Conservation (phyloP, 2,797 vertebrate genomes). For the Siniperca obscura region DNA sequence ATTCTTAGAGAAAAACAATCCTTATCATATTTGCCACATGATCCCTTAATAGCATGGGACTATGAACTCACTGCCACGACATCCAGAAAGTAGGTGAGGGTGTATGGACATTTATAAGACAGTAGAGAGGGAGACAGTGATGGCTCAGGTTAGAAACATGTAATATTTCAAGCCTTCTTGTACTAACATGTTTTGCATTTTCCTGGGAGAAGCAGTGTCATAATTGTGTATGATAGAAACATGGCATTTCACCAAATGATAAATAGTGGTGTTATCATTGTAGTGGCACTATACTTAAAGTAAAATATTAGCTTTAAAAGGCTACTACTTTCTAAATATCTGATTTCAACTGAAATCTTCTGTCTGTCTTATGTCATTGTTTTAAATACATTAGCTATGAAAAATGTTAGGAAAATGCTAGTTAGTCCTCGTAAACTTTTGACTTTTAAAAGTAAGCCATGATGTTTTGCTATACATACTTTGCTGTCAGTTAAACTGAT, state of each 20-base stretch:
- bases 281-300: not conserved
- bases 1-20: conserved; percentile 5
- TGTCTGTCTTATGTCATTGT: not conserved
- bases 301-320: not conserved
- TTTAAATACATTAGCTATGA: not conserved
- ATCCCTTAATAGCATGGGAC: conserved; percentile 5
- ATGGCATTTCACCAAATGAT: not conserved
- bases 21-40: conserved; percentile 19
- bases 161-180: not conserved
- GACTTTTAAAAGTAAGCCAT: not conserved
- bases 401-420: no score
- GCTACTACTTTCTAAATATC: not conserved
- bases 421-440: not conserved
- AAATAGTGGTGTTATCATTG: not conserved
- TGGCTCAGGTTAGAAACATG: not conserved
- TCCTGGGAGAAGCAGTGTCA: conserved; percentile 5
- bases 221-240: conserved; percentile 8
- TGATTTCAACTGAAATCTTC: no score
- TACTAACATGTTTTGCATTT: conserved; percentile 7
- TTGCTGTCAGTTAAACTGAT: not conserved
- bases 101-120: conserved; percentile 37
- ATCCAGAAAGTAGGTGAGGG: conserved; percentile 28
- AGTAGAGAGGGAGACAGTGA: not conserved
- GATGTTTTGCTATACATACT: not conserved
- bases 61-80: conserved; percentile 14